Percentiles rank a stretch among this genome's conserved stretches.
phyloP scores from a whole-genome alignment of 2,797 vertebrate species.

The Melanogrammus aeglefinus region DNA sequence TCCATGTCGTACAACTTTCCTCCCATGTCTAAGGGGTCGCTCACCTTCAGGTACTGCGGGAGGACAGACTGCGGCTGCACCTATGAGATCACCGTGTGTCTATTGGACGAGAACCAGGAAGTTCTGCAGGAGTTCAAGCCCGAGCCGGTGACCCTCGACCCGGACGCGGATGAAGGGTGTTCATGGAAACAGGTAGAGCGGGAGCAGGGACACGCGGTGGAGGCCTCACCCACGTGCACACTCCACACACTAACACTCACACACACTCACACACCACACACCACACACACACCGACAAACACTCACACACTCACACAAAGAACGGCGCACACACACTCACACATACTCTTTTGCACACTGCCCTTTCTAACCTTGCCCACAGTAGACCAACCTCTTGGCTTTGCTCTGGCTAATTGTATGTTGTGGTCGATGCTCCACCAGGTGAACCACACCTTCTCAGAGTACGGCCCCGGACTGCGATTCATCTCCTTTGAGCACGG shows the following conservation, averaged over 20 bases:
- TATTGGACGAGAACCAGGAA: conserved; percentile 80
- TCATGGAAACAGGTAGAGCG: conserved; percentile 71
- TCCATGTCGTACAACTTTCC: not conserved
- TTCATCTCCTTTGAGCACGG: conserved; percentile 87
- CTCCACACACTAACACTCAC: not conserved
- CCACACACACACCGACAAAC: not conserved
- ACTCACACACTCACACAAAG: too few relatives aligned
- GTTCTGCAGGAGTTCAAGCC: conserved; percentile 77
- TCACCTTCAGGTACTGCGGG: conserved; percentile 77
- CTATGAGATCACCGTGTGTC: conserved; percentile 78
- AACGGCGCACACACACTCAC: not conserved
- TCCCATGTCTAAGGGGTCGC: not conserved
- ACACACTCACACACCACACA: too few relatives aligned
- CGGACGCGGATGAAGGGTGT: conserved; percentile 56
- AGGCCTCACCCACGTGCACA: not conserved
- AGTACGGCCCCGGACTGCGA: conserved; percentile 83
- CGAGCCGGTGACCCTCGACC: conserved; percentile 55
- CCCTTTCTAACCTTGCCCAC: not conserved
- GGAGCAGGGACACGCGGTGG: not conserved
- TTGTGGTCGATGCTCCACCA: conserved; percentile 44
- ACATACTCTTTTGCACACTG: too few relatives aligned
- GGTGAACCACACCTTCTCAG: conserved; percentile 82
- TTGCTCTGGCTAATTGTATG: not conserved
- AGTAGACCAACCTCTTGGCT: not conserved
- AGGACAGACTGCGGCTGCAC: conserved; percentile 83